Percentiles rank a stretch among this genome's conserved stretches.
phyloP scores from a whole-genome alignment of 2,797 vertebrate genomes.

The Acrossocheilus fasciatus region DNA sequence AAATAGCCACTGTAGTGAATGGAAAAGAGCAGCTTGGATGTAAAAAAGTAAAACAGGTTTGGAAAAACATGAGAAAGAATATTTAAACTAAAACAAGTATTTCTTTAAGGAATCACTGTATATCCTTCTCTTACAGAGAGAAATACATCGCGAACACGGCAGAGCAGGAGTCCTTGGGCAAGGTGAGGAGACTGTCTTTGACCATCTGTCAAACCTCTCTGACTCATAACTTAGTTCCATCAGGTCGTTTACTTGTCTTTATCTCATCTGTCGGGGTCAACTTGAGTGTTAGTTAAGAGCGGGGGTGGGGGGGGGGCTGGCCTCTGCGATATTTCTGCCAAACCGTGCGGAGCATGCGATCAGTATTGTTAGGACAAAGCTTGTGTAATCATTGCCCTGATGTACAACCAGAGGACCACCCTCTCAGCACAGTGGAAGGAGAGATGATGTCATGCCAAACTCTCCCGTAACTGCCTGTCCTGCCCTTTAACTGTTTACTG shows the following conservation, averaged over 20 bases:
- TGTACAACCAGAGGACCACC: constrained; percentile 62
- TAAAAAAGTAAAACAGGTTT: neutral
- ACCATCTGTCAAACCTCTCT: neutral
- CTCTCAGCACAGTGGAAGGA: constrained; percentile 49
- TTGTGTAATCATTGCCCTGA: constrained; percentile 68
- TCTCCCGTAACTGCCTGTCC: constrained; percentile 37
- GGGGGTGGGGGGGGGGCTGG: constrained; percentile 53
- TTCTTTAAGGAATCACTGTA: constrained; percentile 6
- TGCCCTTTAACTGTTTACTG: constrained; percentile 41
- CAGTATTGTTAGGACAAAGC: constrained; percentile 62
- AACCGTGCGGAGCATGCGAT: constrained; percentile 62
- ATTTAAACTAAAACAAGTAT: constrained; percentile 31
- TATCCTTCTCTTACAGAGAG: constrained; percentile 80
- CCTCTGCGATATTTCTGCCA: constrained; percentile 67
- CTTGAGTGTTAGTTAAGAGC: constrained; percentile 45
- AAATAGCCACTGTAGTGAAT: neutral
- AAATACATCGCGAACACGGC: constrained; percentile 92
- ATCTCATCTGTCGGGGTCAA: constrained; percentile 38
- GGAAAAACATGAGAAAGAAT: neutral
- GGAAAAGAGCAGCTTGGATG: neutral
- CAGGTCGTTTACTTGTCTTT: constrained; percentile 63
- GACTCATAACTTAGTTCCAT: constrained; percentile 37
- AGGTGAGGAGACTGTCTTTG: constrained; percentile 82
- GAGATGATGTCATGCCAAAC: constrained; percentile 13
- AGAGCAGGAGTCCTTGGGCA: constrained; percentile 96